phyloP scores from a whole-genome alignment of 1,140 invertebrate species.

The Zaprionus africanus region DNA sequence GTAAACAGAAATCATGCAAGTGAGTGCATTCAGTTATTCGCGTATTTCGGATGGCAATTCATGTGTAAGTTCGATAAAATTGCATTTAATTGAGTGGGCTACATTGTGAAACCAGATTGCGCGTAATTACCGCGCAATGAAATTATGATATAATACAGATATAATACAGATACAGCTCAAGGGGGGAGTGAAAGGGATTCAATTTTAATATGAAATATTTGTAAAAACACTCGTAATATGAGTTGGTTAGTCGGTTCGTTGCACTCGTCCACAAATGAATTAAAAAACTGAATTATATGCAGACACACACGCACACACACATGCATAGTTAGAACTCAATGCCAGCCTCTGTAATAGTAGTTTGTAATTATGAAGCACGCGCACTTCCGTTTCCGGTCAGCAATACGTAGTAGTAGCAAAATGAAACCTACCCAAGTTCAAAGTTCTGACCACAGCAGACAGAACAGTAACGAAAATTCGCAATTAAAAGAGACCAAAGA shows the following conservation, averaged over 20 bases:
- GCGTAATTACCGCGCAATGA: constrained; percentile 56
- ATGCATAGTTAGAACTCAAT: not conserved
- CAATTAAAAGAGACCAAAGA: not conserved
- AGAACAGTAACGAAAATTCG: not conserved
- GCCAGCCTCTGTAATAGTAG: not conserved
- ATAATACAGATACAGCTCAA: constrained; percentile 5
- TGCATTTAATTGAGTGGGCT: constrained; percentile 50
- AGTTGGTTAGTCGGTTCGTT: constrained; percentile 23
- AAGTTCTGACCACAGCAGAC: not conserved
- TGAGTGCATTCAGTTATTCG: constrained; percentile 18
- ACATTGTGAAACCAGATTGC: constrained; percentile 35
- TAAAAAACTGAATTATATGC: constrained; percentile 8
- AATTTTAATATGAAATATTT: constrained; percentile 53
- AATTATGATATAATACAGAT: constrained; percentile 61
- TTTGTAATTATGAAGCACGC: constrained; percentile 57
- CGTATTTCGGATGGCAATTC: constrained; percentile 44
- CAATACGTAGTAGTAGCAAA: not conserved
- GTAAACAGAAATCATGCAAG: constrained; percentile 22
- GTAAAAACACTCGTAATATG: constrained; percentile 42
- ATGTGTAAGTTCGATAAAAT: constrained; percentile 70
- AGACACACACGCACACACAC: constrained; percentile 11
- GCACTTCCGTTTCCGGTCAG: constrained; percentile 65
- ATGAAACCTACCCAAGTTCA: not conserved
- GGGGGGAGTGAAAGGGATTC: not conserved
- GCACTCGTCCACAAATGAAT: constrained; percentile 18